These are phyloP conservation scores for Callipepla californica DNA, from an alignment of 2,113 vertebrate genomes.

Conservation along the genomic window DNA sequence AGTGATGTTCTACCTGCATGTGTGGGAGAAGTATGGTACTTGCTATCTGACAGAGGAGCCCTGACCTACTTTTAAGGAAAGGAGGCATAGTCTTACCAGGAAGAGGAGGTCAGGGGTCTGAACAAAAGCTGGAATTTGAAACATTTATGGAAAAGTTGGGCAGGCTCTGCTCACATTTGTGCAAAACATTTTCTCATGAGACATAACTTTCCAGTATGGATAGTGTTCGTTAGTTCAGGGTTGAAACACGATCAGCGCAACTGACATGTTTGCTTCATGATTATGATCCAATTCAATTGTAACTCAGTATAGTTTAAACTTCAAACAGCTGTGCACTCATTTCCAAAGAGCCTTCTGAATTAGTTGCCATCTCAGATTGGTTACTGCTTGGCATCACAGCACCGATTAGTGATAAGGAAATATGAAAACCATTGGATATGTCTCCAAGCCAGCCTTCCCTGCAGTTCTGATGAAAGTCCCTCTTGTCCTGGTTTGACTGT, in stretches of 20 bases:
- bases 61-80: background rate
- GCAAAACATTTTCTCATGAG: background rate
- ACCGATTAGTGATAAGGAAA: background rate
- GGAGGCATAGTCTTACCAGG: background rate
- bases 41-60: background rate
- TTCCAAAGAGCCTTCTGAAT: background rate
- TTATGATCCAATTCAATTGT: constrained; percentile 59
- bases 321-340: constrained; percentile 28
- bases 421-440: background rate
- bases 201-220: background rate
- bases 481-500: background rate
- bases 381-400: constrained; percentile 1
- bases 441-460: background rate
- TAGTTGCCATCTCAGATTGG: background rate
- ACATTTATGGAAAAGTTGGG: background rate
- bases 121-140: background rate
- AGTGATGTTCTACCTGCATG: background rate
- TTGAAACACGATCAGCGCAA: constrained; percentile 39
- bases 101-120: background rate
- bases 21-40: background rate
- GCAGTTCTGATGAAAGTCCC: background rate
- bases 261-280: constrained; percentile 47
- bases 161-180: background rate
- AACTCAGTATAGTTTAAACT: constrained; percentile 58
- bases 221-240: background rate